Evolutionary conservation across 2,113 vertebrate species (phyloP).

Genomic region (Brienomyrus longianalis): DNA sequence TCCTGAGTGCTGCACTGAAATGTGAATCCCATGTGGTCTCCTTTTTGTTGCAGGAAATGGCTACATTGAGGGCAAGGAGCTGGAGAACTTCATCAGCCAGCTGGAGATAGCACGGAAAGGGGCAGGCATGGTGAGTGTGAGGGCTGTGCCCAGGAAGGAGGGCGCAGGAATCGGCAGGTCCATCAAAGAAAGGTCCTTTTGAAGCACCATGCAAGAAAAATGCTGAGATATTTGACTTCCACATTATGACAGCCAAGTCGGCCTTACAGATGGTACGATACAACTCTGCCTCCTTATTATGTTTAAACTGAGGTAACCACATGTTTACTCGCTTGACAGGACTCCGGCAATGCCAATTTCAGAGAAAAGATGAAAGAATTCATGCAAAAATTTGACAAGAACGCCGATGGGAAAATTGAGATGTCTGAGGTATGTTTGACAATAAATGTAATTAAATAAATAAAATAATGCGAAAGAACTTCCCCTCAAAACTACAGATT

Average conservation of each 20-base stretch:
- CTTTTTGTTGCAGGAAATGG: constrained; percentile 74
- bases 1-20: not conserved
- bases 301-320: not conserved
- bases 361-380: constrained; percentile 94
- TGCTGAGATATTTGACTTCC: not conserved
- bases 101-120: constrained; percentile 83
- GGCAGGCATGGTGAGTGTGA: constrained; percentile 79
- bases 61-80: constrained; percentile 94
- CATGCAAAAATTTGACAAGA: constrained; percentile 96
- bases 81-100: constrained; percentile 94
- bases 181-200: not conserved
- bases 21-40: not conserved
- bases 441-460: not conserved
- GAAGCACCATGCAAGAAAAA: not conserved
- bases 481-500: not conserved
- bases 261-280: not conserved
- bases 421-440: constrained; percentile 79
- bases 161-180: not conserved
- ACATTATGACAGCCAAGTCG: not conserved
- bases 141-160: not conserved
- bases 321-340: constrained; percentile 49
- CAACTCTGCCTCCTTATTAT: not conserved
- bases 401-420: constrained; percentile 89
- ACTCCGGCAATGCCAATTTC: constrained; percentile 71
- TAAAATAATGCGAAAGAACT: not conserved